Base-by-base conservation (phyloP, 2,113 vertebrate species). In the Xyrauchen texanus region DNA sequence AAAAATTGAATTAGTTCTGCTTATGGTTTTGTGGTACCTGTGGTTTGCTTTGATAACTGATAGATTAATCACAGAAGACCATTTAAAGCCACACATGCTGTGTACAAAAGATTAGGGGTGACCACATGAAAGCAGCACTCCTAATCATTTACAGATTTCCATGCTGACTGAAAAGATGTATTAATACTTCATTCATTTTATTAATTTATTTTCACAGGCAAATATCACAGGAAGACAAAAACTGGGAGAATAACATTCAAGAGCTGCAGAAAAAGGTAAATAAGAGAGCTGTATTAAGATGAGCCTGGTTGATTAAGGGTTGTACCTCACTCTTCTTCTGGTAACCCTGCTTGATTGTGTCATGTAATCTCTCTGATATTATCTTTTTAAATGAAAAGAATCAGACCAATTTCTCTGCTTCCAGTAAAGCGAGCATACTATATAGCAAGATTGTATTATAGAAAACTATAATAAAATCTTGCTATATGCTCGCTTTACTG, bases 191-290 rank as follows among this genome's bases (percentile, higher is more conserved):
- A 34, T 58, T 60, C 61, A 4, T 65, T 52, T 15, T 63, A n/a
- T 64, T 63, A 68, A 0, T 21, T 81, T 9, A 79, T 46, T 85
- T n/a, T 88, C 78, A 83, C 87, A 99, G 98, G 82, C 92, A 99
- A 92, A 98, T 99, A 85, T 98, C 97, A 80, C 96, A 99, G 84
- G 96, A 99, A 89, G 97, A 98, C 87, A 97, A 96, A 91, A 99
- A 99, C 86, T 99, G 98, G 98, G 96, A 98, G 89, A 94, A 93
- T 86, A 99, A 96, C 81, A 98, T 98, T 83, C 96, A 97, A 75
- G 96, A 99, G 73, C 89, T 99, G 11, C 94, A 99, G 72, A 99
- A 96, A 91, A 99, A 95, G 87, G 97, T 99, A 93, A 34, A 3
- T 34, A 34, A 34, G 21, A 34, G 21, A 34, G 21, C 21, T n/a